These are phyloP conservation scores for Luffia ferchaultella DNA, from an alignment of 2,888 invertebrate species.

Conservation along the genomic window DNA sequence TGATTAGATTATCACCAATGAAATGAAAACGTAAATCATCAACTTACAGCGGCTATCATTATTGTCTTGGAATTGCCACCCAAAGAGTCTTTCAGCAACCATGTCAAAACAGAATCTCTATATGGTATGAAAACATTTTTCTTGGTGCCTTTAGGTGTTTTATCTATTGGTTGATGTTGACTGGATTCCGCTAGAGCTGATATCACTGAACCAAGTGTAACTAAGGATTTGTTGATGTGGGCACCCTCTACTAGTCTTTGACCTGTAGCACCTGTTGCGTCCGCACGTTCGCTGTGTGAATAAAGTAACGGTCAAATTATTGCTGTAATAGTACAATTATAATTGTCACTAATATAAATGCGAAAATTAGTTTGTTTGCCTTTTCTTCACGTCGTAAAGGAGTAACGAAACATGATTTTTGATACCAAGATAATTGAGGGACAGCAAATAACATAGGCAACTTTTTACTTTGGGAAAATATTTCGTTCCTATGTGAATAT, in stretches of 20 bases:
- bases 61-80: slow-evolving; percentile 93
- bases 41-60: slow-evolving; percentile 84
- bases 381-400: too few relatives aligned
- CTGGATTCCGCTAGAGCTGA: slow-evolving; percentile 81
- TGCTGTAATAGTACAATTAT: too few relatives aligned
- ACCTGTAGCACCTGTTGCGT: slow-evolving; percentile 90
- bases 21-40: too few relatives aligned
- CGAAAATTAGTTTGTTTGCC: too few relatives aligned
- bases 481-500: too few relatives aligned
- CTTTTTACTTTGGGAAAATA: too few relatives aligned
- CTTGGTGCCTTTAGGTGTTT: slow-evolving; percentile 47
- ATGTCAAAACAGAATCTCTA: slow-evolving; percentile 87
- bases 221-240: slow-evolving; percentile 90
- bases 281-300: slow-evolving; percentile 78
- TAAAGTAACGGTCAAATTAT: too few relatives aligned
- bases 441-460: too few relatives aligned
- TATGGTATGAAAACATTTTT: slow-evolving; percentile 82
- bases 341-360: too few relatives aligned
- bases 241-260: slow-evolving; percentile 90
- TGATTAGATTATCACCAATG: too few relatives aligned
- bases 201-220: slow-evolving; percentile 88
- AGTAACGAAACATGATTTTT: too few relatives aligned
- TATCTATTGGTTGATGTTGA: slow-evolving; percentile 32
- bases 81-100: slow-evolving; percentile 87
- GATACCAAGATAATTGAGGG: too few relatives aligned